phyloP scores from a whole-genome alignment of 2,888 invertebrate species.

The Koerneria pararmatus region DNA sequence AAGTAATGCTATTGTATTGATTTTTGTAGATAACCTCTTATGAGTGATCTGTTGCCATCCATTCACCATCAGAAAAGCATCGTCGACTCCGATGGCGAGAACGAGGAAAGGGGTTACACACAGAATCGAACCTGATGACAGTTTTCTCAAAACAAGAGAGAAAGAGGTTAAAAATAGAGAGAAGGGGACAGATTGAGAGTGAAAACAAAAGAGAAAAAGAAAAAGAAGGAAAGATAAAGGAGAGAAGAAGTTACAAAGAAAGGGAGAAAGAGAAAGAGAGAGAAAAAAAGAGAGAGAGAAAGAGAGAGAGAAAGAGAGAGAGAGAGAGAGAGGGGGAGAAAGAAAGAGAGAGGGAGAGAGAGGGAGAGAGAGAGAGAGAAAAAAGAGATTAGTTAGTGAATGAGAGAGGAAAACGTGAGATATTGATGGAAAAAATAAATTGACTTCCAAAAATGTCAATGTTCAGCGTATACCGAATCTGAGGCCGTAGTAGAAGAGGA shows the following conservation, averaged over 20 bases:
- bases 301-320: too few species aligned
- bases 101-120: conserved; percentile 56
- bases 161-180: not conserved
- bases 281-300: too few species aligned
- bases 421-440: too few species aligned
- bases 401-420: too few species aligned
- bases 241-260: not conserved
- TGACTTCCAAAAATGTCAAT: conserved; percentile 41
- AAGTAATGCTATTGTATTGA: conserved; percentile 2
- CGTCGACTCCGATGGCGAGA: conserved; percentile 56
- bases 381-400: too few species aligned
- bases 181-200: not conserved
- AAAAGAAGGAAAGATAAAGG: not conserved
- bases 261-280: too few species aligned
- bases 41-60: conserved; percentile 51
- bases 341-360: too few species aligned
- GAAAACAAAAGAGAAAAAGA: too few species aligned
- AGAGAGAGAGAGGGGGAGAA: too few species aligned
- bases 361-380: too few species aligned
- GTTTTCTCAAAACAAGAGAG: conserved; percentile 18
- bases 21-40: conserved; percentile 26
- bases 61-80: conserved; percentile 56
- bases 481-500: conserved; percentile 50
- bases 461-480: too few species aligned
- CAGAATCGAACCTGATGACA: conserved; percentile 55